A percentile compares a stretch with the other conserved stretches of the same genome.
These are phyloP conservation scores for Prunella fulvescens DNA, from an alignment of 2,113 vertebrate species.

Conservation along the genomic window DNA sequence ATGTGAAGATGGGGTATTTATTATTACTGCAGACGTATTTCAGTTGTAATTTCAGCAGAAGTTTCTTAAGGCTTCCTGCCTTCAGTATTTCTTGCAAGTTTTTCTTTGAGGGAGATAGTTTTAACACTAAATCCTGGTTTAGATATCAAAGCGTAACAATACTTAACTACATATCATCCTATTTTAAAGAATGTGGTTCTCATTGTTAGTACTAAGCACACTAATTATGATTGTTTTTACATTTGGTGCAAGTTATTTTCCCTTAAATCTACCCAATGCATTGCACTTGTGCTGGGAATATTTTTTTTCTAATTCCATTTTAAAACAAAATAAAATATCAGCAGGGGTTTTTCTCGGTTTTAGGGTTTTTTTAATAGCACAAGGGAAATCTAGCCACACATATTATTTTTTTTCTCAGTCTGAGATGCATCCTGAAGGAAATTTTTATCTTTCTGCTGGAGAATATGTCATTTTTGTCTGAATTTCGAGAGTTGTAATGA, in stretches of 20 bases:
- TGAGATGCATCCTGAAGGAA: neutral
- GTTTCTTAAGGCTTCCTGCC: neutral
- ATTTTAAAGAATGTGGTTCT: neutral
- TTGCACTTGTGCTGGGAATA: neutral
- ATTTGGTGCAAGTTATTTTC: neutral
- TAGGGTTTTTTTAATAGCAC: neutral
- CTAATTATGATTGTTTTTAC: constrained; percentile 12
- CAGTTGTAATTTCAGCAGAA: neutral
- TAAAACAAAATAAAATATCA: neutral
- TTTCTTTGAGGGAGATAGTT: neutral
- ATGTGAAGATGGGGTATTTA: neutral
- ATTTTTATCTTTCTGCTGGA: neutral
- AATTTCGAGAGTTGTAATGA: neutral
- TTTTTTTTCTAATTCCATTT: neutral
- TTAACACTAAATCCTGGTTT: constrained; percentile 2
- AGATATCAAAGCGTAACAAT: neutral
- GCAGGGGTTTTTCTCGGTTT: neutral
- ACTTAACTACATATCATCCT: neutral
- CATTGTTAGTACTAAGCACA: neutral
- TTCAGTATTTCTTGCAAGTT: neutral
- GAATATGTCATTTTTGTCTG: neutral
- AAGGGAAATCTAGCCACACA: neutral
- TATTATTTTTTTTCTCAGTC: neutral
- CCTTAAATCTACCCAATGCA: neutral
- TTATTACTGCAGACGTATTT: neutral